A percentile compares a stretch with the other conserved stretches of the same genome.
Conservation (phyloP, 1,140 invertebrate genomes). For the Sesamia nonagrioides region DNA sequence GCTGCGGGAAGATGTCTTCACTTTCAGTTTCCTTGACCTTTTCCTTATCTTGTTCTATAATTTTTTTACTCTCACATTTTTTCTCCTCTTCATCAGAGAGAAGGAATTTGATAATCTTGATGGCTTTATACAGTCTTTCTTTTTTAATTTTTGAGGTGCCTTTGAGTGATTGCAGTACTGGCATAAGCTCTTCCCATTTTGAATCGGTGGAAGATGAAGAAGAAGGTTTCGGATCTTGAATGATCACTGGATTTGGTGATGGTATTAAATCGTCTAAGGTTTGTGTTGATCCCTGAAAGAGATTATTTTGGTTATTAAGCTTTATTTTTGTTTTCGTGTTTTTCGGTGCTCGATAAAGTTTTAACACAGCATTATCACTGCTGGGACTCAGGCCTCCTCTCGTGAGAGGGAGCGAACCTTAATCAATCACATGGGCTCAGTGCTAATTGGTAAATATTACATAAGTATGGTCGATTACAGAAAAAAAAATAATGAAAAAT, state of each 20-base stretch:
- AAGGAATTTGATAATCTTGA: slow-evolving; percentile 18
- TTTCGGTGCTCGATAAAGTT: no score
- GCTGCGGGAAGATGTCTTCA: neutral
- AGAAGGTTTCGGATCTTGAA: neutral
- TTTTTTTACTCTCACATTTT: neutral
- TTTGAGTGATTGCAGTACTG: slow-evolving; percentile 17
- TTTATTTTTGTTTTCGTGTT: no score
- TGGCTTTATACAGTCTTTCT: slow-evolving; percentile 15
- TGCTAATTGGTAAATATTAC: no score
- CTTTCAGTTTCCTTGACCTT: neutral
- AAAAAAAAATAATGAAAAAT: no score
- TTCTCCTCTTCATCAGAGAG: slow-evolving; percentile 39
- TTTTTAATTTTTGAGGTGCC: slow-evolving; percentile 6
- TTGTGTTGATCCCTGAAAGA: slow-evolving; percentile 6
- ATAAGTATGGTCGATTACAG: no score
- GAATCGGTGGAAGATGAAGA: neutral
- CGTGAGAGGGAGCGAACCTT: no score
- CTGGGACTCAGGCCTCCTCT: no score
- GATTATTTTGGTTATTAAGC: neutral
- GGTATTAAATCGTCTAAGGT: neutral
- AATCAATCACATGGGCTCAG: no score
- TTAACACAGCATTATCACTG: no score
- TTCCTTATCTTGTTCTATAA: neutral
- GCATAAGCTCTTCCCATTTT: slow-evolving; percentile 28
- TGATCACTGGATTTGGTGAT: neutral